Conservation (phyloP, 2,888 invertebrate genomes). For the Nomada goodeniana region DNA sequence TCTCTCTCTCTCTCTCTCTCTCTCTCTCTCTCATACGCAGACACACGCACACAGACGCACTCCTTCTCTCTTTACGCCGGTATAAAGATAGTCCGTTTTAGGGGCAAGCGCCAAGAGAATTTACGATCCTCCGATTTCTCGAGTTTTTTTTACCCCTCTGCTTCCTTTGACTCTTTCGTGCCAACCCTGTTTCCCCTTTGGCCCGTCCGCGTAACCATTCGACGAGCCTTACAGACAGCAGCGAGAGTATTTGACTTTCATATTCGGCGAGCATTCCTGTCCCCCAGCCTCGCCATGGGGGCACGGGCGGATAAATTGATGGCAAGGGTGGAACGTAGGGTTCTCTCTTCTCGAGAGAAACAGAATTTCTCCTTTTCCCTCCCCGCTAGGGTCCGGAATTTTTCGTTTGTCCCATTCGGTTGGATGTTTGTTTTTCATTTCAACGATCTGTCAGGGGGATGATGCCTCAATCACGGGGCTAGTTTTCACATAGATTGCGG, state of each 20-base stretch:
- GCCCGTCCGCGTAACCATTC: constrained; percentile 20
- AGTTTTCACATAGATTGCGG: too few relatives aligned
- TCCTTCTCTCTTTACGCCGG: neutral
- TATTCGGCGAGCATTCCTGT: constrained; percentile 46
- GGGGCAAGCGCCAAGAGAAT: constrained; percentile 32
- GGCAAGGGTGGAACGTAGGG: neutral
- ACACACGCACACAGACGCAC: neutral
- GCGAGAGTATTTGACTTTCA: constrained; percentile 62
- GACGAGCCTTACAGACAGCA: neutral
- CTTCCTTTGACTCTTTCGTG: neutral
- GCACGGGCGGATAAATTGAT: constrained; percentile 30
- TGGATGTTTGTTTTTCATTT: neutral
- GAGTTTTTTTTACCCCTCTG: constrained; percentile 1
- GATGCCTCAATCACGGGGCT: too few relatives aligned
- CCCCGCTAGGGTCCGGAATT: neutral
- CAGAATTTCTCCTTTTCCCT: neutral
- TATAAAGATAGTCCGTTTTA: constrained; percentile 32
- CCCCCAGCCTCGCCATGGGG: neutral
- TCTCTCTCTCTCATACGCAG: too few relatives aligned
- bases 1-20: neutral
- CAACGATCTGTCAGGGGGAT: too few relatives aligned
- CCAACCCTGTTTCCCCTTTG: constrained; percentile 1
- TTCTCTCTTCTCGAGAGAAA: neutral
- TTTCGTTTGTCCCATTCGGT: neutral
- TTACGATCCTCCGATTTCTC: constrained; percentile 51